Conservation (phyloP, 2,888 invertebrate species). For the Podotricha telesiphe region DNA sequence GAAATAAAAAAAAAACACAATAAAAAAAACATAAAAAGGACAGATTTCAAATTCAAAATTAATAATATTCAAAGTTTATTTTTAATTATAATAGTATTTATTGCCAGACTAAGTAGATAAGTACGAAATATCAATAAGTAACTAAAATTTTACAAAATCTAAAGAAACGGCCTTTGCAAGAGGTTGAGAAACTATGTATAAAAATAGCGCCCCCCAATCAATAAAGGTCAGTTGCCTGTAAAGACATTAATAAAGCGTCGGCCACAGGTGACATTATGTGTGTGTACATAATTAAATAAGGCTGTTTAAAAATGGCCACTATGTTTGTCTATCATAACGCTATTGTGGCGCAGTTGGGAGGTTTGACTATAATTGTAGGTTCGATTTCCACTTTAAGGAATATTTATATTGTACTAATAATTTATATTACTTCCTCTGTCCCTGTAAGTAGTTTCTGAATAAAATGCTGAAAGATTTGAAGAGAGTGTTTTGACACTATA, state of each 20-base stretch:
- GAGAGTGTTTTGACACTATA: no score
- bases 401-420: no score
- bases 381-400: no score
- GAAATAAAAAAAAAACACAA: no score
- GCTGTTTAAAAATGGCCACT: neutral
- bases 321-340: neutral
- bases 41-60: no score
- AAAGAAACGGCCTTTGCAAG: neutral
- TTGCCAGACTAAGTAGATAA: no score
- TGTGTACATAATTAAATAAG: slow-evolving; percentile 2
- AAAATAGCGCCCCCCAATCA: neutral
- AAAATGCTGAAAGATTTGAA: neutral
- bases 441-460: no score
- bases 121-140: neutral
- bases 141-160: neutral
- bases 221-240: slow-evolving; percentile 14
- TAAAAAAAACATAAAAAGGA: no score
- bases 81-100: no score
- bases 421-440: no score
- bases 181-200: slow-evolving; percentile 1
- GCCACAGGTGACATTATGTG: slow-evolving; percentile 3
- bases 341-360: neutral
- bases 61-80: no score
- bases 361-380: no score
- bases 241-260: slow-evolving; percentile 11